Base-by-base conservation (phyloP, 1,140 invertebrate species). In the Macrostomum lignano region DNA sequence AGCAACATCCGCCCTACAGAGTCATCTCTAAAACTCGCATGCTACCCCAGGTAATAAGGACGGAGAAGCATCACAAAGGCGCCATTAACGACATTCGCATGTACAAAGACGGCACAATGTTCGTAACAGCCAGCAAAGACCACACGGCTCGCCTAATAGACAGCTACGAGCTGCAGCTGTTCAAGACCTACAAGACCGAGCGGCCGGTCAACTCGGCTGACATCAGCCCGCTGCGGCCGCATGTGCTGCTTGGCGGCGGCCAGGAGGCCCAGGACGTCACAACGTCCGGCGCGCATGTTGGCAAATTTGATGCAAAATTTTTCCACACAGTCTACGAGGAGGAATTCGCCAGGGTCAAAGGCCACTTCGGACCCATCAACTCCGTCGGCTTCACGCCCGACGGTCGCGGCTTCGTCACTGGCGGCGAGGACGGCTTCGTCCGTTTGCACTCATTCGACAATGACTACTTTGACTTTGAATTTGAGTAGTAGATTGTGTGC, bases 331-430 rank as follows among this genome's bases (percentile, higher is more conserved):
- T 98, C n/a, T 96, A 91, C 53, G 88, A 96, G 62, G 86, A 99
- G 59, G 91, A 98, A 60, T 96, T 98, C 60, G 88, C 73, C 0
- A 62, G 84, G 34, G 71, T 99, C 0, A 96, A 96, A 55, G 88
- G 86, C 31, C 91, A 99, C 63, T 98, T 99, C 51, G 91, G 91
- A 44, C 91, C 91, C 1, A 96, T 99, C 44, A 98, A 99, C 65
- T 82, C 77, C 55, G 66, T 96, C 33, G 75, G 76, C 26, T 96
- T 94, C 60, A 82, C 94, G 65, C 91, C 91, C 7, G 79, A 88
- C 65, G 91, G 91, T 4, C 22, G 3, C 22, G 22, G 30, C 10
- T 33, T 17, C 20, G 32, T 15, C 5, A 17, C 13, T 17, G 32
- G 32, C 5, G 32, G 32, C 14, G 32, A 33, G 19, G 32, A 33